Percentiles rank a stretch among this genome's conserved stretches.
Evolutionary conservation across 2,888 invertebrate genomes (phyloP).

Genomic region (Philaethria dido): DNA sequence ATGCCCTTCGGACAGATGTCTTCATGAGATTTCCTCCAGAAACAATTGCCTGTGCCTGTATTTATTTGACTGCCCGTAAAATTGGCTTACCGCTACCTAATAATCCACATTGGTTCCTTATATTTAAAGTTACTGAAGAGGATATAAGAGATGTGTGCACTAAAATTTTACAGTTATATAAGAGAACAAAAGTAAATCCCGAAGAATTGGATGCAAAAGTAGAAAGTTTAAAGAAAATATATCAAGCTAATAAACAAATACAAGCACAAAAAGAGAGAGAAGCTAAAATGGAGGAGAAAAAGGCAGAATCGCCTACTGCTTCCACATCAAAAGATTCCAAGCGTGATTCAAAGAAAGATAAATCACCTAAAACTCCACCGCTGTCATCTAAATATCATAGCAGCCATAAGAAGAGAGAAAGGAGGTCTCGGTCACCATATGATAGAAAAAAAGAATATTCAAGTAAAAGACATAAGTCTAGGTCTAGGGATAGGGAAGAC

Average conservation of each 20-base stretch:
- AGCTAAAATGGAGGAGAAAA: constrained; percentile 70
- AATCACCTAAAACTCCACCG: constrained; percentile 80
- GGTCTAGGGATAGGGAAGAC: constrained; percentile 76
- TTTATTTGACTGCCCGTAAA: constrained; percentile 96
- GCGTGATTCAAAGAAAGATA: constrained; percentile 73
- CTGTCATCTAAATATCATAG: constrained; percentile 76
- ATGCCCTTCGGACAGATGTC: constrained; percentile 97
- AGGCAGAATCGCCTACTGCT: constrained; percentile 71
- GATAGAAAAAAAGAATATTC: constrained; percentile 77
- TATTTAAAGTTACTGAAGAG: constrained; percentile 93
- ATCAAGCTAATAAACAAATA: constrained; percentile 76
- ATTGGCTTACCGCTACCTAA: constrained; percentile 93
- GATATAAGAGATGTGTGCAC: constrained; percentile 93
- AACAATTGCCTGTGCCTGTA: constrained; percentile 99
- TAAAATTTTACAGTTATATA: constrained; percentile 92
- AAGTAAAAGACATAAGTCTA: constrained; percentile 75
- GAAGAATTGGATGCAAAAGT: constrained; percentile 76
- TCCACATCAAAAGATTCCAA: constrained; percentile 77
- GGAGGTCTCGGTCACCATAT: constrained; percentile 77
- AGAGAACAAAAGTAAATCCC: constrained; percentile 89
- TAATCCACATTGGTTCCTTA: constrained; percentile 94
- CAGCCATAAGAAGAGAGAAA: constrained; percentile 76
- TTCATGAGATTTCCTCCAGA: constrained; percentile 98
- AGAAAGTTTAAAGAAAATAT: constrained; percentile 67
- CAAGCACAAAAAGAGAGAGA: constrained; percentile 73